These are phyloP conservation scores for Indicator indicator DNA, from an alignment of 2,113 vertebrate species.

Conservation along the genomic window DNA sequence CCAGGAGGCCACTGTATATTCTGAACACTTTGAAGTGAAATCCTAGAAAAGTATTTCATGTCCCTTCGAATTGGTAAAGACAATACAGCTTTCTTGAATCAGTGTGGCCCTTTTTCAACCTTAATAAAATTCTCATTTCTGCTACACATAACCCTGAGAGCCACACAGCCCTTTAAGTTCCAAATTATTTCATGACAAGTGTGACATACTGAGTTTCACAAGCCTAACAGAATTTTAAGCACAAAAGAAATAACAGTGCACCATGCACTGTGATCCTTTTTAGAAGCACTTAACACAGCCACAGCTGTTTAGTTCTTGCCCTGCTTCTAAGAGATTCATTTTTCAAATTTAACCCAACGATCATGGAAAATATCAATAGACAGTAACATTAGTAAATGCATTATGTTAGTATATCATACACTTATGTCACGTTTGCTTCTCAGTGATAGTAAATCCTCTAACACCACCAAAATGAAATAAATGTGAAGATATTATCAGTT, in stretches of 20 bases:
- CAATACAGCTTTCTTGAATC: constrained; percentile 27
- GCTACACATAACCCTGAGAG: constrained; percentile 23
- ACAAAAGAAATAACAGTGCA: constrained; percentile 30
- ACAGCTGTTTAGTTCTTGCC: constrained; percentile 43
- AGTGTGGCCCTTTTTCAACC: constrained; percentile 53
- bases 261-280: constrained; percentile 23
- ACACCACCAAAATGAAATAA: constrained; percentile 68
- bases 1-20: not conserved
- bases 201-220: constrained; percentile 35
- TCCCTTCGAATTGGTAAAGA: constrained; percentile 55
- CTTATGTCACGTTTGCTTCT: constrained; percentile 58
- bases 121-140: constrained; percentile 67
- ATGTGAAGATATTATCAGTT: constrained; percentile 46
- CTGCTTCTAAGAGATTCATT: constrained; percentile 9
- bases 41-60: constrained; percentile 22
- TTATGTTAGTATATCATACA: not conserved
- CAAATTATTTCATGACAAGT: constrained; percentile 60
- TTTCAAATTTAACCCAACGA: constrained; percentile 18
- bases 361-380: constrained; percentile 41
- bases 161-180: not conserved
- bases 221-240: constrained; percentile 29
- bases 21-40: constrained; percentile 38
- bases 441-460: constrained; percentile 71
- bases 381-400: constrained; percentile 26
- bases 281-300: constrained; percentile 30